Evolutionary conservation across 2,888 invertebrate species (phyloP), one percentile per base, ranked within the genome.

Genomic region (Sinodicranocentrus sp.): DNA sequence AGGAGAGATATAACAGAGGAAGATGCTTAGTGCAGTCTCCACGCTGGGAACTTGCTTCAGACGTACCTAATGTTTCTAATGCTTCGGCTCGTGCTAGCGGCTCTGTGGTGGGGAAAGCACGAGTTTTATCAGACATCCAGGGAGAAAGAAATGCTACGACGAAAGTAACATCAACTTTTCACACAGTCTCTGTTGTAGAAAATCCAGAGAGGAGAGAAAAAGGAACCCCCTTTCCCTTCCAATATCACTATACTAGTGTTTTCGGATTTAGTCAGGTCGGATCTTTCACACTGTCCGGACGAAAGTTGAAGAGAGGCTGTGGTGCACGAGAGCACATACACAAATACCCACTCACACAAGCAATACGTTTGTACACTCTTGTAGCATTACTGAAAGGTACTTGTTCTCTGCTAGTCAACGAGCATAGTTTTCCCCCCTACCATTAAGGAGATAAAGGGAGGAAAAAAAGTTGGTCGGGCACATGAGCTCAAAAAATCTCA

Each of bases 251-350:
- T 67, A 44, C 77, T 26, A 68, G n/a, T 21, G 19, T 59, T 59
- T 59, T 43, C 43, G 28, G 19, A 61, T 70, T 78, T 78, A 78
- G 78, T 78, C 61, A 71, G 70, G 78, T 78, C 78, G 70, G 78
- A 78, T 78, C 78, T 78, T 78, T 78, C 78, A 78, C 70, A 63
- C 78, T 78, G 78, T 71, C 78, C 78, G 78, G 78, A 78, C 78
- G 70, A 70, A 70, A 71, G 44, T 70, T 78, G 15, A 43, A 52
- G 67, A 57, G 78, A 52, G 70, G 70, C 19, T 44, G 48, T 61
- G 70, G 78, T 67, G 57, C 78, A 57, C 57, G 23, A 57, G 23
- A 52, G 23, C 23, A 23, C 6, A 8, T 5, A 70, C 70, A 54
- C 6, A 71, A 1, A 26, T 21, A 33, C 57, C 21, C 57, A n/a